phyloP scores from a whole-genome alignment of 2,888 invertebrate genomes.

The Portevinia maculata region DNA sequence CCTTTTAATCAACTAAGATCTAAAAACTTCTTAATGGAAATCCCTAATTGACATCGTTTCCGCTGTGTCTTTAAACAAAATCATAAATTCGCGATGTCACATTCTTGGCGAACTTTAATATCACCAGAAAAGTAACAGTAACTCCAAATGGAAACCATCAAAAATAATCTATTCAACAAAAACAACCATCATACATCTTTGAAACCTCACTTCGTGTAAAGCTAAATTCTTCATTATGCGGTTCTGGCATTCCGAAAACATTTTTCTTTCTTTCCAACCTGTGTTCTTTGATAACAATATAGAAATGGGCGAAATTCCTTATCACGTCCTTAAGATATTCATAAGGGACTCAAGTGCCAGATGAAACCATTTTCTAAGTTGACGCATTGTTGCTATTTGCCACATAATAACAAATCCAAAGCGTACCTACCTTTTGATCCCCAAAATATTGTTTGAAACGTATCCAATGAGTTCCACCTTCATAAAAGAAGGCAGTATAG shows the following conservation, averaged over 20 bases:
- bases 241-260: conserved; percentile 2
- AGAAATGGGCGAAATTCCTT: conserved; percentile 62
- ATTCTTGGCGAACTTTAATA: too few relatives aligned
- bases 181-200: neutral
- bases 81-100: too few relatives aligned
- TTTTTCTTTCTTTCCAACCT: conserved; percentile 5
- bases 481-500: conserved; percentile 46
- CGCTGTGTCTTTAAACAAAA: too few relatives aligned
- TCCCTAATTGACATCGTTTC: too few relatives aligned
- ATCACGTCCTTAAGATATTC: conserved; percentile 70
- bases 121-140: too few relatives aligned
- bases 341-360: conserved; percentile 67
- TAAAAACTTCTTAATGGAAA: too few relatives aligned
- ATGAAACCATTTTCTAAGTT: conserved; percentile 70
- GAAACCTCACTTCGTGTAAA: neutral
- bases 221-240: conserved; percentile 12
- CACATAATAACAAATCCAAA: conserved; percentile 12
- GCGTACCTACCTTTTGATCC: conserved; percentile 34
- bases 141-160: too few relatives aligned
- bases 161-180: neutral
- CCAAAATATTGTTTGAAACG: conserved; percentile 9
- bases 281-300: conserved; percentile 27
- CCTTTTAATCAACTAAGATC: too few relatives aligned
- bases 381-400: conserved; percentile 43
- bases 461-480: conserved; percentile 15